Percentiles rank a stretch among this genome's conserved stretches.
These are phyloP conservation scores for Eledona agricola DNA, from an alignment of 2,888 invertebrate species.

Conservation along the genomic window DNA sequence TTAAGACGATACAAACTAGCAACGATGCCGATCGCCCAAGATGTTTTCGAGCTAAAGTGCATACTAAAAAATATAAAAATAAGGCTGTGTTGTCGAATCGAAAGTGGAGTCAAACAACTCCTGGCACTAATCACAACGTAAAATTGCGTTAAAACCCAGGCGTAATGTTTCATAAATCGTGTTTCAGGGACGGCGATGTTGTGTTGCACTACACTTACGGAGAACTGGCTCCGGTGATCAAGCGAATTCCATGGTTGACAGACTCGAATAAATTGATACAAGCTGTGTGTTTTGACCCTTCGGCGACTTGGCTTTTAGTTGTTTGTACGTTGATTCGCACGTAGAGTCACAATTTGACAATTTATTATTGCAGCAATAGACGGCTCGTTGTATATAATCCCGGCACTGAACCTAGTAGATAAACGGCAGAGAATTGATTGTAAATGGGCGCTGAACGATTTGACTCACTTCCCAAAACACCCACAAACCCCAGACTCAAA, in stretches of 20 bases:
- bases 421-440: slow-evolving; percentile 65
- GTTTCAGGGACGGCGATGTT: slow-evolving; percentile 57
- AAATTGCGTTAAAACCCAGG: slow-evolving; percentile 1
- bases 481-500: slow-evolving; percentile 57
- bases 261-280: slow-evolving; percentile 64
- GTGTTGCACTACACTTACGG: slow-evolving; percentile 61
- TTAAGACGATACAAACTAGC: neutral
- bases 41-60: slow-evolving; percentile 58
- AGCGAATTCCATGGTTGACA: slow-evolving; percentile 60
- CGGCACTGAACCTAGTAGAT: slow-evolving; percentile 68
- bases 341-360: neutral
- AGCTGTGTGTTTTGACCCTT: slow-evolving; percentile 84
- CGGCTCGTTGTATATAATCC: slow-evolving; percentile 70
- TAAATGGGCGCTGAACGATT: slow-evolving; percentile 68
- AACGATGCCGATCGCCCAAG: slow-evolving; percentile 20
- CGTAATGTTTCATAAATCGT: slow-evolving; percentile 10
- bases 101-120: slow-evolving; percentile 61
- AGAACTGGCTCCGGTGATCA: slow-evolving; percentile 58
- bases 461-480: slow-evolving; percentile 64
- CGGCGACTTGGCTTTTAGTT: slow-evolving; percentile 79
- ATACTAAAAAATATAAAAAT: slow-evolving; percentile 59
- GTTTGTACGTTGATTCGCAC: slow-evolving; percentile 62
- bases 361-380: slow-evolving; percentile 62
- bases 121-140: slow-evolving; percentile 57
- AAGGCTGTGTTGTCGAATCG: slow-evolving; percentile 57